Percentiles rank a stretch among this genome's conserved stretches.
phyloP scores from a whole-genome alignment of 2,113 vertebrate species.

The Dinomys branickii region DNA sequence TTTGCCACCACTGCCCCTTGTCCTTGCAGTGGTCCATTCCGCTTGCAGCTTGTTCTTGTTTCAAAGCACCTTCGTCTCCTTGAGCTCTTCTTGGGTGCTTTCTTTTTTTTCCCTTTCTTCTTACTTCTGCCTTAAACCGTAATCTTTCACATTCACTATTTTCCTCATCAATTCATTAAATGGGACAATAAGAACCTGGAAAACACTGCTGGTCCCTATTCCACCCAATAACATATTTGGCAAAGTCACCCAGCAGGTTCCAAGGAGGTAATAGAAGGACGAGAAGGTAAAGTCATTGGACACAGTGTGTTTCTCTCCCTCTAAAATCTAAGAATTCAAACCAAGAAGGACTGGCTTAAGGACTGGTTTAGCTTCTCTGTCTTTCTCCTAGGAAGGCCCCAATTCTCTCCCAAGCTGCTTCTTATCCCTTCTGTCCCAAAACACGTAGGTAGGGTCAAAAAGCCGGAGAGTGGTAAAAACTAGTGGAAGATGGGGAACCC shows the following conservation, averaged over 20 bases:
- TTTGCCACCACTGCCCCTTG: not conserved
- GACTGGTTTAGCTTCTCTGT: not conserved
- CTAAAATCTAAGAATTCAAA: not conserved
- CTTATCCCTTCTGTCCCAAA: not conserved
- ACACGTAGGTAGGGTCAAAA: not conserved
- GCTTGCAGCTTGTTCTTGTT: not conserved
- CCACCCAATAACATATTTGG: not conserved
- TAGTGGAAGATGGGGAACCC: not conserved
- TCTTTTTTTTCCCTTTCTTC: not conserved
- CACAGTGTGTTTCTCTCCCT: not conserved
- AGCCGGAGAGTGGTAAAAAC: not conserved
- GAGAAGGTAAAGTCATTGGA: not conserved
- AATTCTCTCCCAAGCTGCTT: not conserved
- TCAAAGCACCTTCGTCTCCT: not conserved
- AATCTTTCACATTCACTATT: not conserved
- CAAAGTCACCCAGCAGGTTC: not conserved
- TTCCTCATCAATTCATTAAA: not conserved
- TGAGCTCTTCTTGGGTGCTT: not conserved
- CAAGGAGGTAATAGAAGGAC: not conserved
- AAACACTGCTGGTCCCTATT: not conserved
- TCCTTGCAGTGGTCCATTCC: not conserved
- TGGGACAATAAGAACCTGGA: not conserved
- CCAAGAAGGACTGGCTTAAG: not conserved
- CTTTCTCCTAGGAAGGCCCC: not conserved
- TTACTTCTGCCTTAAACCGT: not conserved